Conservation (phyloP, 1,140 invertebrate genomes). For the Anoplolepis gracilipes region DNA sequence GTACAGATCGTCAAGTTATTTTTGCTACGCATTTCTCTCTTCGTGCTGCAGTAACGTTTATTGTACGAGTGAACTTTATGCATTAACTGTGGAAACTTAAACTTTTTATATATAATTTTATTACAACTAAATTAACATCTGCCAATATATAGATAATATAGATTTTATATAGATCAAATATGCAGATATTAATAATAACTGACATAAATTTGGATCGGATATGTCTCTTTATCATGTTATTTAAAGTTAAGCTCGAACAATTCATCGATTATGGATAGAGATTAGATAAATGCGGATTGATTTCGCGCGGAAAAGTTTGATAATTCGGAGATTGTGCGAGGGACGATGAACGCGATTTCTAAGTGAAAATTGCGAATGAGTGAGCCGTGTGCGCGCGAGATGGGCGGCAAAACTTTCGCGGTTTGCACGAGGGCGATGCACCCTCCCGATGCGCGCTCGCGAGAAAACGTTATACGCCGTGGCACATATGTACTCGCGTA, state of each 20-base stretch:
- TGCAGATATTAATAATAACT: not conserved
- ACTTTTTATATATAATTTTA: not conserved
- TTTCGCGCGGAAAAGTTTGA: not conserved
- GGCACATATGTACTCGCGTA: constrained; percentile 52
- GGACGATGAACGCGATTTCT: not conserved
- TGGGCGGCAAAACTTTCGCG: constrained; percentile 56
- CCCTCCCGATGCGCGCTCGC: not conserved
- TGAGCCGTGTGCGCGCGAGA: not conserved
- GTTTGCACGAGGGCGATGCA: constrained; percentile 45
- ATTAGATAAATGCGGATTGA: constrained; percentile 26
- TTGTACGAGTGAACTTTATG: not conserved
- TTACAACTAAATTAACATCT: not conserved
- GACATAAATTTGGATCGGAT: not conserved
- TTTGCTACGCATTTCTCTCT: constrained; percentile 5
- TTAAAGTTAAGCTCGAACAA: not conserved
- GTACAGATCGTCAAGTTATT: not conserved
- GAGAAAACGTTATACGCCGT: constrained; percentile 45
- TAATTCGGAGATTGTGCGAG: constrained; percentile 37
- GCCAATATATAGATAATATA: not conserved
- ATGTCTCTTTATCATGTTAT: not conserved
- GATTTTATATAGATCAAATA: not conserved
- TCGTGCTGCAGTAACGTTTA: not conserved
- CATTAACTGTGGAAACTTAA: not conserved
- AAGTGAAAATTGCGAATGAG: constrained; percentile 43
- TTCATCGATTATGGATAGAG: not conserved